Evolutionary conservation across 2,888 invertebrate genomes (phyloP), one percentile per base, ranked within the genome.

Genomic region (Lycia hirtaria): DNA sequence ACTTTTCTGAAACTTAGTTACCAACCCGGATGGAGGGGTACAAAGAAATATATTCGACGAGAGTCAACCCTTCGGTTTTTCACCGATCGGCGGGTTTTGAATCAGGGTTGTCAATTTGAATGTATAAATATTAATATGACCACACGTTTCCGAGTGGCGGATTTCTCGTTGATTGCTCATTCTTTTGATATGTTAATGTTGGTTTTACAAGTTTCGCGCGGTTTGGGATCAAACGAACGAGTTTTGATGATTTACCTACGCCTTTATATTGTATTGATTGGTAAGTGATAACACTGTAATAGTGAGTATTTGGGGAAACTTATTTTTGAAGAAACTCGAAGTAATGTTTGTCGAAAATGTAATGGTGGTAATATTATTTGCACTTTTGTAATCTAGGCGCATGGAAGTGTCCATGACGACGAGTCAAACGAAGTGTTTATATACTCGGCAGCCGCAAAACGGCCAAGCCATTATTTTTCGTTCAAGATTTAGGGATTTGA

Each of bases 111-210:
- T 62, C 60, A 72, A 76, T 73, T 69, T 72, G 75, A 75, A 76
- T 76, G 68, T 68, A 76, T 76, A 75, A 75, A 76, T 76, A 70
- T 75, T 72, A 75, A 76, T 75, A 67, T 64, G 57, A 66, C 58
- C 64, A 67, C 67, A 68, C 68, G 62, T 61, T 67, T 60, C 66
- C 65, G 61, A 59, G 15, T 58, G 58, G 52, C 14, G 67, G 67
- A 58, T 65, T 63, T 63, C 63, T 61, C 67, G 67, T 65, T 67
- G 67, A 67, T 67, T 67, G 67, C 65, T 60, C 65, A 58, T 65
- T 55, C 65, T 63, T 67, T 67, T 67, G 67, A 67, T 63, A 65
- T 67, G 67, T 48, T 60, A 67, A 67, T 67, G 37, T 49, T 26
- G 48, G 62, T 62, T 61, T 64, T 64, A 61, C 53, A 63, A 59